These are phyloP conservation scores for Hestina assimilis DNA, from an alignment of 1,140 invertebrate genomes.

Conservation along the genomic window DNA sequence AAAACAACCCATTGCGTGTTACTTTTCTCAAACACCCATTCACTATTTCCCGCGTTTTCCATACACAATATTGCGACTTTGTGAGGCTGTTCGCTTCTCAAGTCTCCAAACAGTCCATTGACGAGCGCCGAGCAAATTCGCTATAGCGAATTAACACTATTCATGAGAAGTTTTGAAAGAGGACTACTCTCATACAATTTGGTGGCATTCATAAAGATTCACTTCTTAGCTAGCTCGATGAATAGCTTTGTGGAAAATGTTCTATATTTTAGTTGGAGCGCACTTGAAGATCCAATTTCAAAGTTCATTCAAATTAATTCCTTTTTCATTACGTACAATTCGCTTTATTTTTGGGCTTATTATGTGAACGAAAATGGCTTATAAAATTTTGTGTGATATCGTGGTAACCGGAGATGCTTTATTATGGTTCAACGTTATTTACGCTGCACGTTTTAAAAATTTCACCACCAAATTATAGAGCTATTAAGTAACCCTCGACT, in stretches of 20 bases:
- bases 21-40: constrained; percentile 53
- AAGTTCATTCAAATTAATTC: constrained; percentile 39
- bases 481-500: constrained; percentile 56
- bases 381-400: constrained; percentile 22
- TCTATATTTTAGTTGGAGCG: constrained; percentile 61
- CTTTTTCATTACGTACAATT: constrained; percentile 29
- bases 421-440: neutral
- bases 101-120: constrained; percentile 74
- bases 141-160: constrained; percentile 76
- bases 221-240: constrained; percentile 71
- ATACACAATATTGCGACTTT: constrained; percentile 72
- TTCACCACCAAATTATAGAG: constrained; percentile 47
- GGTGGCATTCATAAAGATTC: constrained; percentile 76
- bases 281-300: constrained; percentile 52
- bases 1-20: constrained; percentile 53
- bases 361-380: constrained; percentile 20
- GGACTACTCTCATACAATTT: constrained; percentile 77
- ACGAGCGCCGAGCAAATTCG: constrained; percentile 66
- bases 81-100: constrained; percentile 58
- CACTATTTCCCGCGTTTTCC: constrained; percentile 73
- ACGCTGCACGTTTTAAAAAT: constrained; percentile 14
- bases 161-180: constrained; percentile 75
- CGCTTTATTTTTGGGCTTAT: constrained; percentile 28
- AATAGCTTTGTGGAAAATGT: constrained; percentile 72
- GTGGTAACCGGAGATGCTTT: constrained; percentile 16